These are phyloP conservation scores for Mimumesa dahlbomi DNA, from an alignment of 2,888 invertebrate genomes.

Conservation along the genomic window DNA sequence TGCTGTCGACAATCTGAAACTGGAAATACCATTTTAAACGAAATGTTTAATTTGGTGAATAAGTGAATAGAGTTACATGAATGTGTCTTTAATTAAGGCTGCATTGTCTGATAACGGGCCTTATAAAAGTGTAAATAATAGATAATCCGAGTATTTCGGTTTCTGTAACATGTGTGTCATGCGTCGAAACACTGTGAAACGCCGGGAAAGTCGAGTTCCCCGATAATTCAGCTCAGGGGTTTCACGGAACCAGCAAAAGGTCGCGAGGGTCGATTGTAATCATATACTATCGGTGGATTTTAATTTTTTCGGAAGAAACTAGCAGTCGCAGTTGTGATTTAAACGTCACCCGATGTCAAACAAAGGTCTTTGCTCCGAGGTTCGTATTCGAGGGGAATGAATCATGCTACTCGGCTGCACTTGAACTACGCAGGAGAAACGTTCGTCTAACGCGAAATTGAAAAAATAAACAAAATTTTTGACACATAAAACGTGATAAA, in stretches of 20 bases:
- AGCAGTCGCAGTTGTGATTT: background rate
- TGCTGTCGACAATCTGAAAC: no score
- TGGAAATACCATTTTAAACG: no score
- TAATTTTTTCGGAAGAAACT: background rate
- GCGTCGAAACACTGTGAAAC: background rate
- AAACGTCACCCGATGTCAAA: background rate
- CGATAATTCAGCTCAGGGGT: background rate
- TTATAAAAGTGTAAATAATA: background rate
- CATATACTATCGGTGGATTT: background rate
- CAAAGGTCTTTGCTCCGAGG: constrained; percentile 35
- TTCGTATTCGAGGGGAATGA: constrained; percentile 24
- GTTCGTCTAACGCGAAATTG: background rate
- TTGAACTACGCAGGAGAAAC: constrained; percentile 6
- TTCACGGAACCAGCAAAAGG: constrained; percentile 13
- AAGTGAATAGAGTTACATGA: background rate
- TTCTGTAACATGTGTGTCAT: background rate
- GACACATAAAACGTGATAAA: background rate
- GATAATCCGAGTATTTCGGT: background rate
- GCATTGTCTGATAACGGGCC: background rate
- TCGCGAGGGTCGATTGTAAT: constrained; percentile 44
- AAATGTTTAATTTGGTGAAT: no score
- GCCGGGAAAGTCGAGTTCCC: background rate
- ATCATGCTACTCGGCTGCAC: constrained; percentile 20
- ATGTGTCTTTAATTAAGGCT: background rate
- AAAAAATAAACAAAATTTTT: background rate